Base-by-base conservation (phyloP, 2,888 invertebrate genomes). In the Catonia carolina region DNA sequence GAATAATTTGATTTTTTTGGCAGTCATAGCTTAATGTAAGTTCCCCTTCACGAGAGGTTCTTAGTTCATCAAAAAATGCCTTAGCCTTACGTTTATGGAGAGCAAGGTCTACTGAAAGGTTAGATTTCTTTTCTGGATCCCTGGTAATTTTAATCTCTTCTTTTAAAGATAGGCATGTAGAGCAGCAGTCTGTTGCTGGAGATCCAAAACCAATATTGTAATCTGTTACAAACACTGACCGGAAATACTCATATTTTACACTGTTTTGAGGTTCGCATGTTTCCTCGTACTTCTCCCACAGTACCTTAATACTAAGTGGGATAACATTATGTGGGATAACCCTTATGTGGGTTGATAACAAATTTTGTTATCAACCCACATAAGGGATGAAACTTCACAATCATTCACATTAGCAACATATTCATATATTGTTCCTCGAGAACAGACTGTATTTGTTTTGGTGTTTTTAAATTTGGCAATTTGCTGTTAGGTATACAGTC, bases 301-400 rank as follows among this genome's bases (percentile, higher is more conserved):
- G 33, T 33, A 33, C 33, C 33, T 33, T 33, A 33, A 33, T 33
- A 10, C 33, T 33, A 10, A 33, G 33, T 33, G n/a, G n/a, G n/a
- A n/a, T n/a, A n/a, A n/a, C n/a, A n/a, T n/a, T n/a, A n/a, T n/a
- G n/a, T n/a, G n/a, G n/a, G n/a, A n/a, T n/a, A n/a, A n/a, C n/a
- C n/a, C n/a, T n/a, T n/a, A n/a, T n/a, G n/a, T n/a, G n/a, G n/a
- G n/a, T n/a, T n/a, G n/a, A n/a, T n/a, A n/a, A n/a, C n/a, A n/a
- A n/a, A n/a, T n/a, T 59, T 69, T 70, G 59, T 71, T 71, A 58
- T 69, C 68, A 56, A 69, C 66, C 68, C 69, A 69, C 4, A 47
- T 37, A 7, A 64, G 59, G 49, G 52, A 22, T 36, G 53, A n/a
- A n/a, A n/a, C n/a, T n/a, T n/a, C n/a, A n/a, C n/a, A n/a, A 36